Percentiles rank a stretch among this genome's conserved stretches.
phyloP scores from a whole-genome alignment of 2,113 vertebrate genomes.

The Asarcornis scutulata region DNA sequence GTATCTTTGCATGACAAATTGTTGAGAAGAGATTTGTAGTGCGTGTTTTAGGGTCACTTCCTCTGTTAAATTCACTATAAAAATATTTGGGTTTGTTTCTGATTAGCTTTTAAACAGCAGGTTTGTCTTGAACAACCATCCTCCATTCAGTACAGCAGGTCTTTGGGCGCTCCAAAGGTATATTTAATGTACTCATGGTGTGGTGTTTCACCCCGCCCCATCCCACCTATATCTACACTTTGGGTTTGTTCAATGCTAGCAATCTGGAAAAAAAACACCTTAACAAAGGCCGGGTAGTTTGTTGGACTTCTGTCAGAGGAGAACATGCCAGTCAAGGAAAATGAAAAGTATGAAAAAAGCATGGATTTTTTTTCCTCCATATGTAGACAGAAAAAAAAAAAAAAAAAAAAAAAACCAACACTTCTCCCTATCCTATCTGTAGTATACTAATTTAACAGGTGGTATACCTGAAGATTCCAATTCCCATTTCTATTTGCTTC shows the following conservation, averaged over 20 bases:
- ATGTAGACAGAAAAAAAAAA: not conserved
- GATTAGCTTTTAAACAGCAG: constrained; percentile 53
- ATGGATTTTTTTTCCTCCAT: not conserved
- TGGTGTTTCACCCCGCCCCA: not conserved
- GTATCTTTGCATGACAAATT: constrained; percentile 37
- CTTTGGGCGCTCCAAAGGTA: constrained; percentile 6
- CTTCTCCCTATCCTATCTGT: not conserved
- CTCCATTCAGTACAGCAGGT: constrained; percentile 55
- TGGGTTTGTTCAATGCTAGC: not conserved
- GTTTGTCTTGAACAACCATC: constrained; percentile 56
- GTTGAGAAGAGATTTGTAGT: constrained; percentile 9
- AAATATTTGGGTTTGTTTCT: constrained; percentile 37
- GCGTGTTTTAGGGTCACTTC: constrained; percentile 30
- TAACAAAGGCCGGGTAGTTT: constrained; percentile 32
- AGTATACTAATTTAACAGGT: not conserved
- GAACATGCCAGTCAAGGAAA: constrained; percentile 39
- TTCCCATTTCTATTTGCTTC: not conserved
- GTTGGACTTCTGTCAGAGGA: constrained; percentile 45
- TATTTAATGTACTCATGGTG: not conserved
- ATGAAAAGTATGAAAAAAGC: not conserved
- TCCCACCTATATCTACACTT: not conserved
- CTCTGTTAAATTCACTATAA: constrained; percentile 31
- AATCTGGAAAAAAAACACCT: constrained; percentile 2
- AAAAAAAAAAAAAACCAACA: not conserved
- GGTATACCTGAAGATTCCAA: not conserved